phyloP scores from a whole-genome alignment of 2,113 vertebrate species.

The Sceloporus tristichus region DNA sequence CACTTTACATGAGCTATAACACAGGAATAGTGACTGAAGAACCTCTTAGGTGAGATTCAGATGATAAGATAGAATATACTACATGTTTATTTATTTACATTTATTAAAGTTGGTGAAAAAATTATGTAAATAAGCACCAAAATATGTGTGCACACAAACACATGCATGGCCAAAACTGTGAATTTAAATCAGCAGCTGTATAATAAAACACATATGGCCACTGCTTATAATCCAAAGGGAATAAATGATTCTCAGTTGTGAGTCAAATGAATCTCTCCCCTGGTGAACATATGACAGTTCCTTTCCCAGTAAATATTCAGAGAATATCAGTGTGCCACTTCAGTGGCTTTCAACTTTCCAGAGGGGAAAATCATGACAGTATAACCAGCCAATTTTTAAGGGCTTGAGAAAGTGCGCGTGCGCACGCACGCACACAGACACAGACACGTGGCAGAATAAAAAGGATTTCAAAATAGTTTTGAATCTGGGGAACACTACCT shows the following conservation, averaged over 20 bases:
- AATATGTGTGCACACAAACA: neutral
- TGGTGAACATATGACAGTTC: conserved; percentile 22
- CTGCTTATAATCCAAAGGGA: conserved; percentile 13
- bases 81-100: neutral
- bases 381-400: neutral
- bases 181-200: neutral
- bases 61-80: neutral
- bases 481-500: neutral
- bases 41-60: neutral
- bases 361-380: neutral
- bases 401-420: no score
- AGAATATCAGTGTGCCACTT: neutral
- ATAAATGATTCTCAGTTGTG: neutral
- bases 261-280: neutral
- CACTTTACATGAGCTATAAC: neutral
- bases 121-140: neutral
- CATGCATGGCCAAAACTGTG: neutral
- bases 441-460: conserved; percentile 19
- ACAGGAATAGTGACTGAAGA: conserved; percentile 2
- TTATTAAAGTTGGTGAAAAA: neutral
- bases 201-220: neutral
- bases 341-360: neutral
- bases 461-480: conserved; percentile 1
- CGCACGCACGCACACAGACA: no score
- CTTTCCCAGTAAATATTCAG: conserved; percentile 41